Conservation (phyloP, 2,797 vertebrate genomes). For the Chrosomus eos region DNA sequence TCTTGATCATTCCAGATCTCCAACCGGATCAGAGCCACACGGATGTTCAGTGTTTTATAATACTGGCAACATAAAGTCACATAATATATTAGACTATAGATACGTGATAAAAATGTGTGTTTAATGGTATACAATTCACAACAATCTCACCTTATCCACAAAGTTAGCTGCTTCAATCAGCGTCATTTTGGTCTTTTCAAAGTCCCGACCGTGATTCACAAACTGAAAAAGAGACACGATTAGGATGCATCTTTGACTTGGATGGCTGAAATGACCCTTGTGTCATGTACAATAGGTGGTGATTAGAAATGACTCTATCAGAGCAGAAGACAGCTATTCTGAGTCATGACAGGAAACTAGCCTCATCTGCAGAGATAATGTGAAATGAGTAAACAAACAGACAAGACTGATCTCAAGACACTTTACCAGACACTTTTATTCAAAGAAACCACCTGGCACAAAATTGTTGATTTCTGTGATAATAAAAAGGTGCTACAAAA, state of each 20-base stretch:
- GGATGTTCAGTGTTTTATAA: conserved; percentile 90
- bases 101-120: not conserved
- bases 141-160: conserved; percentile 89
- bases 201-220: conserved; percentile 81
- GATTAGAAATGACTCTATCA: not conserved
- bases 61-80: conserved; percentile 76
- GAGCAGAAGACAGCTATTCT: conserved; percentile 7
- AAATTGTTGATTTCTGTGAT: not conserved
- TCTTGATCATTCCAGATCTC: conserved; percentile 90
- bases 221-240: conserved; percentile 76
- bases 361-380: conserved; percentile 9
- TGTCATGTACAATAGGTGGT: not conserved
- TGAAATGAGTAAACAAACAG: conserved; percentile 26
- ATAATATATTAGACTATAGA: not conserved
- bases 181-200: conserved; percentile 83
- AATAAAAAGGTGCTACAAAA: not conserved
- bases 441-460: too few species aligned
- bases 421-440: not conserved
- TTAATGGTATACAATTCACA: conserved; percentile 10
- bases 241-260: conserved; percentile 26
- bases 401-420: not conserved
- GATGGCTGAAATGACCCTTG: not conserved
- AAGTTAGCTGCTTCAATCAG: conserved; percentile 92
- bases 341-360: conserved; percentile 32
- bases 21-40: conserved; percentile 91